A percentile compares a stretch with the other conserved stretches of the same genome.
These are phyloP conservation scores for Dendroctonus valens DNA, from an alignment of 1,140 invertebrate genomes.

Conservation along the genomic window DNA sequence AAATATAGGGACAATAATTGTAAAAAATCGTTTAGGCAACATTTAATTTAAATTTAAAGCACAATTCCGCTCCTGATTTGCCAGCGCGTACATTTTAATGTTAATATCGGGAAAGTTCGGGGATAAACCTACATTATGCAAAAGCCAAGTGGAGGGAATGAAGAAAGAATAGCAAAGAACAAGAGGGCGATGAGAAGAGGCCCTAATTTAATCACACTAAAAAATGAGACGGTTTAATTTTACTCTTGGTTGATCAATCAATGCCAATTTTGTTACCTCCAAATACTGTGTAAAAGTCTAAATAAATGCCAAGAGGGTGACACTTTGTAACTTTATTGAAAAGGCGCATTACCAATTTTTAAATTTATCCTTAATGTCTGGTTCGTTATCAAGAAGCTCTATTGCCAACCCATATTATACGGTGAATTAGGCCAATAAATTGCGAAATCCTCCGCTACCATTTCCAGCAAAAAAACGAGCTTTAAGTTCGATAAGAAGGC, in stretches of 20 bases:
- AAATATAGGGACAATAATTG: slow-evolving; percentile 33
- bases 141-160: slow-evolving; percentile 30
- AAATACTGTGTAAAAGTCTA: too few relatives aligned
- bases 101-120: slow-evolving; percentile 39
- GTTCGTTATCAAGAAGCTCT: too few relatives aligned
- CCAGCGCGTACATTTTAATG: slow-evolving; percentile 37
- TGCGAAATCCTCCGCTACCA: slow-evolving; percentile 6
- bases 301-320: too few relatives aligned
- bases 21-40: slow-evolving; percentile 37
- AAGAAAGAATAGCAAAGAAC: slow-evolving; percentile 35
- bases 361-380: too few relatives aligned
- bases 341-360: too few relatives aligned
- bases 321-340: too few relatives aligned
- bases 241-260: background rate
- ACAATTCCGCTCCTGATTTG: slow-evolving; percentile 29
- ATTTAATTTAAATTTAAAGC: slow-evolving; percentile 39
- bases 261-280: too few relatives aligned
- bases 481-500: background rate
- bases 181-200: slow-evolving; percentile 37
- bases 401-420: too few relatives aligned
- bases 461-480: slow-evolving; percentile 9
- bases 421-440: slow-evolving; percentile 1
- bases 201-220: slow-evolving; percentile 39
- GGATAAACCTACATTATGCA: slow-evolving; percentile 36
- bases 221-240: slow-evolving; percentile 34